Evolutionary conservation across 92 coral and sea anemone species (phyloP), one percentile per base, ranked within the genome.

Genomic region (Actinernus sp.): DNA sequence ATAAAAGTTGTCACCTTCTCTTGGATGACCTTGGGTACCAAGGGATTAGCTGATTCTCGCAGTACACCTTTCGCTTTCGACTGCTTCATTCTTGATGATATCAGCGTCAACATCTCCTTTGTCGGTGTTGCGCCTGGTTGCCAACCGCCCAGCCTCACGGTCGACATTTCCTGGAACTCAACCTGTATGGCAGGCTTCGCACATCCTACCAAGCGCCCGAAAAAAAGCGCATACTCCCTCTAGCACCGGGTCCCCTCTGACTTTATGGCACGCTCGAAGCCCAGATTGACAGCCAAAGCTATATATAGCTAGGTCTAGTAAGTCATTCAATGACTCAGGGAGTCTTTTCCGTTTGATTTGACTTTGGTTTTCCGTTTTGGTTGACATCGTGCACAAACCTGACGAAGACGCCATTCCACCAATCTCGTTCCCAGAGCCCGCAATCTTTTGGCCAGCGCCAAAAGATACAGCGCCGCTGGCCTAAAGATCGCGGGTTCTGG

Each of bases 91-190:
- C 72, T 25, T 1, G 86, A 79, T 17, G 79, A 79, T 10, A 69
- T 56, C 0, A 79, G 68, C 37, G 79, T 68, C 10, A 53, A 50
- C 21, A 79, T 72, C 58, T 79, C 78, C 24, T 79, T 70, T 18
- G 86, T 48, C 4, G 78, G 74, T 0, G 31, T 49, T 5, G 34
- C n/a, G n/a, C n/a, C n/a, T n/a, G n/a, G n/a, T n/a, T n/a, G n/a
- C n/a, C n/a, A n/a, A n/a, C n/a, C n/a, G 0, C 17, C 86, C 86
- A 53, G 50, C 44, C 82, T 74, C 30, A 55, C 46, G 34, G 72
- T 31, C 43, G 81, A 8, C 11, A 62, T 54, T 39, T 76, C 49
- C 17, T 63, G 58, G 40, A 54, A 76, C 4, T 36, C 37, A 44
- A 36, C 55, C 37, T 54, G 19, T 3, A 67, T 76, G 8, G 55